Evolutionary conservation across 2,888 invertebrate species (phyloP).

Genomic region (Acleris emargana): DNA sequence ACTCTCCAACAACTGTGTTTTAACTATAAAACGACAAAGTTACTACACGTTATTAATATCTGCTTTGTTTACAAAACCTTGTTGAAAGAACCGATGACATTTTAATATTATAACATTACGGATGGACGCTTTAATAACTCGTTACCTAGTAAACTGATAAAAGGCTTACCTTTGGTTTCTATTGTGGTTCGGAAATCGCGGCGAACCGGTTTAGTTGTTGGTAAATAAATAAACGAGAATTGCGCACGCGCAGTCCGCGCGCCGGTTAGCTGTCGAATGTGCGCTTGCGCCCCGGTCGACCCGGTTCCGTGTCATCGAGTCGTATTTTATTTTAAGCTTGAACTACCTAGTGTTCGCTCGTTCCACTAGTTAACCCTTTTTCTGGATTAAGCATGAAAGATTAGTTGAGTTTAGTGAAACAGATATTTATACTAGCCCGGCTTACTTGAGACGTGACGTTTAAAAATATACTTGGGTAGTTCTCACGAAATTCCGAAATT

Average conservation of each 20-base stretch:
- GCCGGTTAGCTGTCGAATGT: background rate
- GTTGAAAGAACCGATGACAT: too few relatives aligned
- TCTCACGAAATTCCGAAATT: too few relatives aligned
- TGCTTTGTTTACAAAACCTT: slow-evolving; percentile 5
- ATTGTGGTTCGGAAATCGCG: background rate
- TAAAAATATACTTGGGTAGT: too few relatives aligned
- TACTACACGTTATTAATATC: slow-evolving; percentile 2
- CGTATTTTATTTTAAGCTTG: slow-evolving; percentile 24
- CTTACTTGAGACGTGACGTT: too few relatives aligned
- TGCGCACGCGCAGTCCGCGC: background rate
- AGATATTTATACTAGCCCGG: too few relatives aligned
- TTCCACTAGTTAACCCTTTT: too few relatives aligned
- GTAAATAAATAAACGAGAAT: slow-evolving; percentile 19
- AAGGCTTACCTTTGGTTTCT: slow-evolving; percentile 16
- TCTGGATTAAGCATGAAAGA: too few relatives aligned
- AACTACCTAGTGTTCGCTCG: too few relatives aligned
- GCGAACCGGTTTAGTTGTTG: slow-evolving; percentile 29
- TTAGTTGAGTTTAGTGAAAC: too few relatives aligned
- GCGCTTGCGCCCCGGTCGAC: background rate
- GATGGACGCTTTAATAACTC: too few relatives aligned
- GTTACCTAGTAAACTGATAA: background rate
- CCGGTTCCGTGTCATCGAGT: slow-evolving; percentile 1
- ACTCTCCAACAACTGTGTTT: background rate
- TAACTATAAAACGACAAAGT: background rate
- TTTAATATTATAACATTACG: too few relatives aligned